These are phyloP conservation scores for Bombus picipes DNA, from an alignment of 1,140 invertebrate genomes.

Conservation along the genomic window DNA sequence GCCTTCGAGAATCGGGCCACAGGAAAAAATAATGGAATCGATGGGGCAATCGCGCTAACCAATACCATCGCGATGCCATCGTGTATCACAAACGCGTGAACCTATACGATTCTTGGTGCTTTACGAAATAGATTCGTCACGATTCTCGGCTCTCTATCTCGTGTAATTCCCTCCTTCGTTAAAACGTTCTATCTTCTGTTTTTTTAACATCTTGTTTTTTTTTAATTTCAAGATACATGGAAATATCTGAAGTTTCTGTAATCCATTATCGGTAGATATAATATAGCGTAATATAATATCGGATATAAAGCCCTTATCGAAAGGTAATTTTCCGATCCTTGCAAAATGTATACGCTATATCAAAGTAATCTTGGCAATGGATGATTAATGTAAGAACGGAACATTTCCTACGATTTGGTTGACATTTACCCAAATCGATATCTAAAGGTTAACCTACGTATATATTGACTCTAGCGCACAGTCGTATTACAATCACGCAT, in stretches of 20 bases:
- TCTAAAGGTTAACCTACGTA: neutral
- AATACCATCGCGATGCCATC: neutral
- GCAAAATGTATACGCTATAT: no score
- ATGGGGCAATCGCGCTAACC: neutral
- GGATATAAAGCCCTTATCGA: no score
- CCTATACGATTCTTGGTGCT: neutral
- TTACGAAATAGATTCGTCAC: constrained; percentile 5
- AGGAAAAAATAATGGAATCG: constrained; percentile 21
- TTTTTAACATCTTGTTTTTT: neutral
- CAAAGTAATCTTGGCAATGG: no score
- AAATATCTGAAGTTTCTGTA: no score
- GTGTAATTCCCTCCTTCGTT: neutral
- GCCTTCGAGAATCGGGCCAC: neutral
- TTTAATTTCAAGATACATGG: neutral
- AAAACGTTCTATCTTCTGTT: neutral
- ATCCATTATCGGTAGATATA: no score
- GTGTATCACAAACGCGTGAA: constrained; percentile 6
- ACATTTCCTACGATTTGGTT: neutral
- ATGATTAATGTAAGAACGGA: neutral
- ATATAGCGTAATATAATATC: no score
- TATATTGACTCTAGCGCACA: neutral
- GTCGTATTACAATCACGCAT: neutral
- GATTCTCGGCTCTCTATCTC: neutral
- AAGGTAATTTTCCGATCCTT: no score
- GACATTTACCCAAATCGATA: neutral